Evolutionary conservation across 2,888 invertebrate genomes (phyloP).

Genomic region (Athripsodes cinereus): DNA sequence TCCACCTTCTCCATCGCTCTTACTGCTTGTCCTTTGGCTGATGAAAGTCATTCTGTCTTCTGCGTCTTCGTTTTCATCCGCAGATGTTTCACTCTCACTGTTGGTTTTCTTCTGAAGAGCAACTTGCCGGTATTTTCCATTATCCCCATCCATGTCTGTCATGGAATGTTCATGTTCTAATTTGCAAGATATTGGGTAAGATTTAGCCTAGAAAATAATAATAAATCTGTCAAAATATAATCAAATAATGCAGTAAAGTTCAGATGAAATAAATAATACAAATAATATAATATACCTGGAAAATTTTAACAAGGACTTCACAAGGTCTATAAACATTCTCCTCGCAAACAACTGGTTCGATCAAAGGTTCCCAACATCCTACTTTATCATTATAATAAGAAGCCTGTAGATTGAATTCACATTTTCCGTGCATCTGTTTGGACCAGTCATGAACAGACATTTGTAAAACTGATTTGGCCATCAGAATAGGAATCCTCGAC

Average conservation of each 20-base stretch:
- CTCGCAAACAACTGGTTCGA: constrained; percentile 65
- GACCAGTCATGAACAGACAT: constrained; percentile 63
- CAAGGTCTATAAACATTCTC: constrained; percentile 66
- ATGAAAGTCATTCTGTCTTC: constrained; percentile 57
- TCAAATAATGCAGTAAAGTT: not conserved
- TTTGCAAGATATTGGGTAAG: constrained; percentile 50
- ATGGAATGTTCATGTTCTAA: constrained; percentile 32
- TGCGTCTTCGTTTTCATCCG: constrained; percentile 51
- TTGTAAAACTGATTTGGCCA: constrained; percentile 53
- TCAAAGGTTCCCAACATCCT: constrained; percentile 76
- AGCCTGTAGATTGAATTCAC: constrained; percentile 43
- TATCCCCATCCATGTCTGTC: constrained; percentile 19
- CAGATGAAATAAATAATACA: not conserved
- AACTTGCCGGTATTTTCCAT: constrained; percentile 30
- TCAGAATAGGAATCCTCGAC: constrained; percentile 46
- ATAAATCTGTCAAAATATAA: not conserved
- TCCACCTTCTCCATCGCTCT: constrained; percentile 29
- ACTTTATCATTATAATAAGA: constrained; percentile 62
- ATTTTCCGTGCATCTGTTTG: constrained; percentile 46
- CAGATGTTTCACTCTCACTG: constrained; percentile 52
- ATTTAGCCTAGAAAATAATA: constrained; percentile 44
- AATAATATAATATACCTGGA: constrained; percentile 35
- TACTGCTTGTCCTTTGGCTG: constrained; percentile 37
- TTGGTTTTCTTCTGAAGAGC: constrained; percentile 38
- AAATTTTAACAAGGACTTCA: constrained; percentile 62